A percentile compares a stretch with the other conserved stretches of the same genome.
Conservation (phyloP, 2,888 invertebrate species). For the Caenorhabditis auriculariae region DNA sequence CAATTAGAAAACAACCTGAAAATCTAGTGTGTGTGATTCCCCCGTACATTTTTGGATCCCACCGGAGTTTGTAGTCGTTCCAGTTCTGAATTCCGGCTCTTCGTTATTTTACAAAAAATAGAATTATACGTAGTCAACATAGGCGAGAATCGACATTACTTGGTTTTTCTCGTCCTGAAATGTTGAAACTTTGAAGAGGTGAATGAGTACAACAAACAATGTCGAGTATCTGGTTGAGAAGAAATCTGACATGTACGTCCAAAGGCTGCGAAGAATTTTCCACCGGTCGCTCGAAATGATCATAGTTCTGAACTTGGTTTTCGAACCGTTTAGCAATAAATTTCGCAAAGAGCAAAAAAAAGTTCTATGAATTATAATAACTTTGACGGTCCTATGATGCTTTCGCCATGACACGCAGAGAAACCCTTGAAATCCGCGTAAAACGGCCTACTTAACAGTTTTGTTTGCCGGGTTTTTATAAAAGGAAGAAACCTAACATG, state of each 20-base stretch:
- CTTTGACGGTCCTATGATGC: neutral
- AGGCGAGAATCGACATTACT: slow-evolving; percentile 46
- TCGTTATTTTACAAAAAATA: neutral
- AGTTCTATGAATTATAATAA: neutral
- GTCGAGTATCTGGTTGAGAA: slow-evolving; percentile 46
- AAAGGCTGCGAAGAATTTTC: slow-evolving; percentile 37
- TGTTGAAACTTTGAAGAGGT: neutral
- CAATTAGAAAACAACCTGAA: slow-evolving; percentile 3
- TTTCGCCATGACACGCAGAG: neutral
- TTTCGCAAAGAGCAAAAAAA: neutral
- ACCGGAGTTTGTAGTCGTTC: slow-evolving; percentile 45
- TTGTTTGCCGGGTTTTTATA: too few relatives aligned
- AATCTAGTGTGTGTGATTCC: slow-evolving; percentile 38
- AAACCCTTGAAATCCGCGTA: too few relatives aligned
- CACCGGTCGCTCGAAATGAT: slow-evolving; percentile 45
- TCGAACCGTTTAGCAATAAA: neutral
- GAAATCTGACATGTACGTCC: slow-evolving; percentile 45
- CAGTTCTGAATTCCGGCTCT: slow-evolving; percentile 32
- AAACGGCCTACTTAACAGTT: too few relatives aligned
- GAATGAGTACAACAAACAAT: slow-evolving; percentile 15
- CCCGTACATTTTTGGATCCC: slow-evolving; percentile 44
- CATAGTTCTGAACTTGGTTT: slow-evolving; percentile 36
- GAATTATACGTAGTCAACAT: slow-evolving; percentile 41
- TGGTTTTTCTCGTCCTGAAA: slow-evolving; percentile 47
- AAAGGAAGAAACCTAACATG: neutral